These are phyloP conservation scores for Echeneis naucrates DNA, from an alignment of 2,797 vertebrate genomes.

Conservation along the genomic window DNA sequence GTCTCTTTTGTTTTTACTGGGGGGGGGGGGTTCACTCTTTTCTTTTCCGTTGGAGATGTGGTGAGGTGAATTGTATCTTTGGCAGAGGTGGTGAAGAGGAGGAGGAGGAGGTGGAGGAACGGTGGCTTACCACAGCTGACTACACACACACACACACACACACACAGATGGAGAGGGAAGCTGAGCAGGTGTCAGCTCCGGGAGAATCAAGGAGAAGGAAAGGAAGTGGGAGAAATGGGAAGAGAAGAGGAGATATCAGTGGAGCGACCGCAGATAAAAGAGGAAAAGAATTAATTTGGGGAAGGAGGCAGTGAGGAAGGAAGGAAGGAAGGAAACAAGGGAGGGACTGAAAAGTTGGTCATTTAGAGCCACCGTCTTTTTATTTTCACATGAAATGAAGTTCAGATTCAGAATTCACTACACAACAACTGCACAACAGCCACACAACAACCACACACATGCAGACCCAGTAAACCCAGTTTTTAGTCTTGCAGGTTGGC, in stretches of 20 bases:
- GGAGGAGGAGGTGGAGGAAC: conserved; percentile 46
- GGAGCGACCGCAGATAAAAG: background rate
- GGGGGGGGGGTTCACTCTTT: conserved; percentile 49
- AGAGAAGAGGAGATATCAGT: rapidly evolving
- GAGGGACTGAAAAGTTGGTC: too few relatives aligned
- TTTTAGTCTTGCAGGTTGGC: conserved; percentile 2
- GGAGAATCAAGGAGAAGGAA: background rate
- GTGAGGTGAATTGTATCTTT: conserved; percentile 75
- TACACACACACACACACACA: conserved; percentile 19
- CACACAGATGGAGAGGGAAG: conserved; percentile 21
- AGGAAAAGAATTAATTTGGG: too few relatives aligned
- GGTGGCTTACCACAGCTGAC: conserved; percentile 50
- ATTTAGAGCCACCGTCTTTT: too few relatives aligned
- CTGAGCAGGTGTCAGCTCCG: conserved; percentile 44
- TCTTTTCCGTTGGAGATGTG: conserved; percentile 56
- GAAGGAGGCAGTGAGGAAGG: too few relatives aligned
- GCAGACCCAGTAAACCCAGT: too few relatives aligned
- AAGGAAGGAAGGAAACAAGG: too few relatives aligned
- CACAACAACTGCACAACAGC: too few relatives aligned
- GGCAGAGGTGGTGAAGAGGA: conserved; percentile 51
- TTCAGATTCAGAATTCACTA: background rate
- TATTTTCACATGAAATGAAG: too few relatives aligned
- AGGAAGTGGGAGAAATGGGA: background rate
- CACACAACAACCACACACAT: background rate
- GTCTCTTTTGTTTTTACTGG: conserved; percentile 67